phyloP scores from a whole-genome alignment of 2,113 vertebrate species.

The Hyperoodon ampullatus region DNA sequence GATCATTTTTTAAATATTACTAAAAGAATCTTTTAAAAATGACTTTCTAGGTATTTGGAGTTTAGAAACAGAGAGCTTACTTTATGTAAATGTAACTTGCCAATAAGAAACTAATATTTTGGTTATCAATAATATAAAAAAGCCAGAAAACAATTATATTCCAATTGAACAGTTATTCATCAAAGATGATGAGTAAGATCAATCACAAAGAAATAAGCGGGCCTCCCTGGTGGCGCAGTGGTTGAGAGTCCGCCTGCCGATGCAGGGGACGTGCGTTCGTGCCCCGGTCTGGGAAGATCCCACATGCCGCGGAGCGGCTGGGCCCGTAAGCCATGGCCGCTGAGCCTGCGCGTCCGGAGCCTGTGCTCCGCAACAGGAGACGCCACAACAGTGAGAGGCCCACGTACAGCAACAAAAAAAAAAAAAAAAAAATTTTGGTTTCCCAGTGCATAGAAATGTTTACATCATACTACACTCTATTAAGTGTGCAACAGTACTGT shows the following conservation, averaged over 20 bases:
- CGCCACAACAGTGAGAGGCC: too few relatives aligned
- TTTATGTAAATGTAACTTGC: neutral
- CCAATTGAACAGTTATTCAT: neutral
- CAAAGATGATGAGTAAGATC: neutral
- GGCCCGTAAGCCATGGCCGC: too few relatives aligned
- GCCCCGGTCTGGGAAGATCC: too few relatives aligned
- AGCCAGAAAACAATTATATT: neutral
- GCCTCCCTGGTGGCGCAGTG: too few relatives aligned
- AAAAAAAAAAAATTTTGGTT: too few relatives aligned
- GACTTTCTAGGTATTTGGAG: neutral
- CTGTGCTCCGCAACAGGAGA: too few relatives aligned
- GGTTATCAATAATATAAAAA: neutral
- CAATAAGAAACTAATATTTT: neutral
- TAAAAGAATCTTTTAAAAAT: slow-evolving; percentile 15
- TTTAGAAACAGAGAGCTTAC: neutral
- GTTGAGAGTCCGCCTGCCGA: too few relatives aligned
- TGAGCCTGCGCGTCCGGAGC: too few relatives aligned
- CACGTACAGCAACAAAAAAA: too few relatives aligned
- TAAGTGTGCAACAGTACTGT: neutral
- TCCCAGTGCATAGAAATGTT: neutral
- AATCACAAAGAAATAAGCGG: neutral
- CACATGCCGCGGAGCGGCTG: too few relatives aligned
- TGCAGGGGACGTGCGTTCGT: too few relatives aligned
- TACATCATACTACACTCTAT: neutral
- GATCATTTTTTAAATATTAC: neutral